Conservation (phyloP, 2,888 invertebrate species). For the Phalangium opilio region DNA sequence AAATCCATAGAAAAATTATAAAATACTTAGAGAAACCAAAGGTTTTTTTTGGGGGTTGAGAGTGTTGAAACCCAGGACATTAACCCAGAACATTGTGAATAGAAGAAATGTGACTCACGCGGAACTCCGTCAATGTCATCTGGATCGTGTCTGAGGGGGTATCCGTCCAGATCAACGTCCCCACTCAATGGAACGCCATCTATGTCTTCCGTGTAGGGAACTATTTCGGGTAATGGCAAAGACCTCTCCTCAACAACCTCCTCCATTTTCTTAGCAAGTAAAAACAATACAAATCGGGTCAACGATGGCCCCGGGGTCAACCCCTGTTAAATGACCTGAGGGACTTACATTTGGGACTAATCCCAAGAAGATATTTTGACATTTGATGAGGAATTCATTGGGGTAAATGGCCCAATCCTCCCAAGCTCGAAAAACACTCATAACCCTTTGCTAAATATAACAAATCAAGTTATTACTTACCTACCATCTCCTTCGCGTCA, state of each 20-base stretch:
- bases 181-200: conserved; percentile 39
- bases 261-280: too few relatives aligned
- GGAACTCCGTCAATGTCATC: conserved; percentile 62
- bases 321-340: too few relatives aligned
- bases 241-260: too few relatives aligned
- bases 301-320: too few relatives aligned
- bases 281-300: too few relatives aligned
- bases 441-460: conserved; percentile 48
- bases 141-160: conserved; percentile 36
- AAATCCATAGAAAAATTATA: too few relatives aligned
- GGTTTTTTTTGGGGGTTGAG: too few relatives aligned
- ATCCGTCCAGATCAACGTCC: conserved; percentile 28
- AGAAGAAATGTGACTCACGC: conserved; percentile 32
- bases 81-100: too few relatives aligned
- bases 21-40: too few relatives aligned
- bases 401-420: conserved; percentile 96
- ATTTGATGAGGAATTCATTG: conserved; percentile 67
- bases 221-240: too few relatives aligned
- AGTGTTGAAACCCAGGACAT: too few relatives aligned
- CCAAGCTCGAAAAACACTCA: conserved; percentile 85
- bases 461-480: neutral
- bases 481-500: neutral
- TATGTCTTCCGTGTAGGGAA: conserved; percentile 21
- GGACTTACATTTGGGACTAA: conserved; percentile 29
- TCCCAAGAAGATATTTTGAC: conserved; percentile 84